phyloP scores from a whole-genome alignment of 35 echinoderm and acorn worm species.

The Ophioderma brevispina region DNA sequence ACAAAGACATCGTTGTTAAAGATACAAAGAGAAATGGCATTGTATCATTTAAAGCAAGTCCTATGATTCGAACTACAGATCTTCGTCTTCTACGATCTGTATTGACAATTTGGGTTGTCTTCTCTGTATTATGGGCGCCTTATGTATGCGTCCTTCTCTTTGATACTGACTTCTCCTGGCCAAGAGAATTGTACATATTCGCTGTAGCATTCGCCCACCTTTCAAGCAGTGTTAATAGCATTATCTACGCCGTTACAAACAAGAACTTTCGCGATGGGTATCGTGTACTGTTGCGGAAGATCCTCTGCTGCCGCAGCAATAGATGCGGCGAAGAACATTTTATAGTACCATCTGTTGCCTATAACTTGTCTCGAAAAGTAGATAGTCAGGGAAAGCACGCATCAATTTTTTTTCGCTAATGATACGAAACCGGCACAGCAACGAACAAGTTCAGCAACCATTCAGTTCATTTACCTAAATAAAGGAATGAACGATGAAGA shows the following conservation, averaged over 20 bases:
- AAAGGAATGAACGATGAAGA: too few species aligned
- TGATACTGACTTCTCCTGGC: constrained; percentile 41
- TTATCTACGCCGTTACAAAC: constrained; percentile 74
- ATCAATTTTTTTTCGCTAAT: too few species aligned
- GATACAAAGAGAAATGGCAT: background rate
- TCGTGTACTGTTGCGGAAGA: background rate
- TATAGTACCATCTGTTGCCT: too few species aligned
- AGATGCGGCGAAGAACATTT: too few species aligned
- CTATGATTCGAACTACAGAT: constrained; percentile 56
- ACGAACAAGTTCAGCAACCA: too few species aligned
- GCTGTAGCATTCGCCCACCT: constrained; percentile 60
- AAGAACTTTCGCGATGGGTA: constrained; percentile 68
- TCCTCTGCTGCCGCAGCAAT: constrained; percentile 39
- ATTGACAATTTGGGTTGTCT: constrained; percentile 62
- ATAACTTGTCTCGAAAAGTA: too few species aligned
- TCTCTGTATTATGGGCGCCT: constrained; percentile 71
- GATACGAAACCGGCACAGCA: too few species aligned
- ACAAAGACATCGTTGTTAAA: background rate
- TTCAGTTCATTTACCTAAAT: too few species aligned
- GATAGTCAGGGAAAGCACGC: too few species aligned
- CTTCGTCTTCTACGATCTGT: constrained; percentile 34
- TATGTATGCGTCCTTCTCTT: constrained; percentile 59
- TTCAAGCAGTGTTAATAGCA: constrained; percentile 66
- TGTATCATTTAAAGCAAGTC: background rate
- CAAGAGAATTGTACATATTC: constrained; percentile 45